A percentile compares a stretch with the other conserved stretches of the same genome.
These are phyloP conservation scores for Echinops telfairi DNA, from an alignment of 2,113 vertebrate genomes.

Conservation along the genomic window DNA sequence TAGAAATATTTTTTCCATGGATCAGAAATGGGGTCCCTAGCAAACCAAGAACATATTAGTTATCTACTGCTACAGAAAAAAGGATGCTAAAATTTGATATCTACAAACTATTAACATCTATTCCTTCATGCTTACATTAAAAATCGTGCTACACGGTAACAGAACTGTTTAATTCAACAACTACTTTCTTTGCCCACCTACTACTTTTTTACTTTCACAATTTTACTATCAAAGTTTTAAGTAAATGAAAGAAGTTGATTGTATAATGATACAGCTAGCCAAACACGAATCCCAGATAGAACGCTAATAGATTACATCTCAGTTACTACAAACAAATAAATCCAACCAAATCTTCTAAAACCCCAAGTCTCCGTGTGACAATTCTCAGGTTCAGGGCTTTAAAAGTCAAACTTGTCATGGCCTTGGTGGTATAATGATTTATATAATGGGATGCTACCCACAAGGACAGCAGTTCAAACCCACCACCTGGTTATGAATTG, in stretches of 20 bases:
- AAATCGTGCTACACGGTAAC: too few species aligned
- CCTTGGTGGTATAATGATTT: too few species aligned
- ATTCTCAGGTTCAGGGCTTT: background rate
- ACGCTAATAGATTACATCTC: background rate
- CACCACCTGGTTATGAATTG: too few species aligned
- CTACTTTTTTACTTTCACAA: conserved; percentile 3
- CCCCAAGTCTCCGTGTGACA: background rate
- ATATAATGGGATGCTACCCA: too few species aligned
- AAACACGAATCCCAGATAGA: too few species aligned
- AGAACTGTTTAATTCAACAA: background rate
- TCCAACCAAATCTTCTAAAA: background rate
- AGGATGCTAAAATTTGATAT: background rate
- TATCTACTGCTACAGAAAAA: background rate
- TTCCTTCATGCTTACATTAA: background rate
- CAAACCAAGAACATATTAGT: background rate
- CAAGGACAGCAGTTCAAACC: too few species aligned
- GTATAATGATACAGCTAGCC: background rate
- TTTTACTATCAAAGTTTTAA: background rate
- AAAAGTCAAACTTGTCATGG: background rate
- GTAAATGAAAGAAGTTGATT: background rate
- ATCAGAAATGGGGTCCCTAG: background rate
- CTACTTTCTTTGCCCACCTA: background rate
- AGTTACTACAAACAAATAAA: background rate
- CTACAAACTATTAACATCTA: background rate
- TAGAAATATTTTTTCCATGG: background rate